A percentile compares a stretch with the other conserved stretches of the same genome.
Conservation (phyloP, 2,113 vertebrate species). For the Mionectes macconnelli region DNA sequence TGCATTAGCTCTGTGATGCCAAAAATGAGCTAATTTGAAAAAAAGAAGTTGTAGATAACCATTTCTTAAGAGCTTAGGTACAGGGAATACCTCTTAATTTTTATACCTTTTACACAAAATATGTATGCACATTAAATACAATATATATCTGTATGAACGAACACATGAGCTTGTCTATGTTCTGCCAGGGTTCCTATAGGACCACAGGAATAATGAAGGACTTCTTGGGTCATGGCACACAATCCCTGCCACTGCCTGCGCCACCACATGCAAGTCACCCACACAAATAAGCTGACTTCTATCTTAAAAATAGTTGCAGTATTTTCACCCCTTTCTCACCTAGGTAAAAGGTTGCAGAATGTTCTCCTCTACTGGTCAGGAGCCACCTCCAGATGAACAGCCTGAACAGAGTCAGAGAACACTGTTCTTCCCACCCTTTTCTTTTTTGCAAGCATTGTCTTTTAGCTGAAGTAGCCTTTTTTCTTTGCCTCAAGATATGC, state of each 20-base stretch:
- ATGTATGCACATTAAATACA: fast-evolving
- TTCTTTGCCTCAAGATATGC: not conserved
- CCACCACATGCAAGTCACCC: not conserved
- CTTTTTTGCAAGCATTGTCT: not conserved
- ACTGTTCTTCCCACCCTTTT: not conserved
- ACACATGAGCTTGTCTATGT: fast-evolving
- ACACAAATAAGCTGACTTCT: not conserved
- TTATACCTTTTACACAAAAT: not conserved
- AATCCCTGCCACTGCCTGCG: not conserved
- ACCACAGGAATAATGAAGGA: not conserved
- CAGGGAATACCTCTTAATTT: not conserved
- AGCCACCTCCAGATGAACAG: not conserved
- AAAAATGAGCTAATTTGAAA: constrained; percentile 3
- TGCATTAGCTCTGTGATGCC: constrained; percentile 12
- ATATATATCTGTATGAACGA: too few species aligned
- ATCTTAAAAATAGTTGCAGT: not conserved
- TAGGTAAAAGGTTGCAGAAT: not conserved
- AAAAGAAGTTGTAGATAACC: not conserved
- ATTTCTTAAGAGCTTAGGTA: not conserved
- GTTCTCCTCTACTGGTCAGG: not conserved
- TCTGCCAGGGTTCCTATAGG: not conserved
- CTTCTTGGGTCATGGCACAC: not conserved
- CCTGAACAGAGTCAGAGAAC: not conserved
- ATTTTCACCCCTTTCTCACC: not conserved
- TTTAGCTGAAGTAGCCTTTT: not conserved